Percentiles rank a stretch among this genome's conserved stretches.
Evolutionary conservation across 2,113 vertebrate species (phyloP).

Genomic region (Mandrillus leucophaeus): DNA sequence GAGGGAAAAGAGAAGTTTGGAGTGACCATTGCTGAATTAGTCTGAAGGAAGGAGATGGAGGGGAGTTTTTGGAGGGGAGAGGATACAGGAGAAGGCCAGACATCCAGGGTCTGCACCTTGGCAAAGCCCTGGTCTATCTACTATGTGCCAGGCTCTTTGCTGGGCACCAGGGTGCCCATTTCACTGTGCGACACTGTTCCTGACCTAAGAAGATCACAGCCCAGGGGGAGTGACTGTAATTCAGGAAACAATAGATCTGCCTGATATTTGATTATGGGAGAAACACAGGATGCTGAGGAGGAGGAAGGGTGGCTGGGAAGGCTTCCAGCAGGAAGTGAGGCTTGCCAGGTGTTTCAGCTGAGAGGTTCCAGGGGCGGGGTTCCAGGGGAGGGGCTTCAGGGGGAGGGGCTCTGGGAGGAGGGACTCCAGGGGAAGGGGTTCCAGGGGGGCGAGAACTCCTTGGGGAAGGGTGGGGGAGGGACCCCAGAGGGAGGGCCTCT

Average conservation of each 20-base stretch:
- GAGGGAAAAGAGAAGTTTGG: neutral
- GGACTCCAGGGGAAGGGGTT: neutral
- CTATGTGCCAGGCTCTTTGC: neutral
- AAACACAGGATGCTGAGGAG: neutral
- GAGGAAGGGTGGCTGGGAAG: too few species aligned
- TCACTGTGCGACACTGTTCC: neutral
- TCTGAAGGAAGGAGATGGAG: neutral
- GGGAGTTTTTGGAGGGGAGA: neutral
- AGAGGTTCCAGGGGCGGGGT: neutral
- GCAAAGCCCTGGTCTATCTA: neutral
- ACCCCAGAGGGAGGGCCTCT: neutral
- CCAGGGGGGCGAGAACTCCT: neutral
- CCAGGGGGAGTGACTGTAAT: neutral
- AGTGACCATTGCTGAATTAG: neutral
- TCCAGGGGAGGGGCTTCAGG: neutral
- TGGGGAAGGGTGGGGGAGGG: too few species aligned
- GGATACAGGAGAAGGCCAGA: neutral
- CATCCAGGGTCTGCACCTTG: neutral
- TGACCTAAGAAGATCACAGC: neutral
- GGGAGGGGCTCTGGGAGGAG: neutral
- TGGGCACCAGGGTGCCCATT: neutral
- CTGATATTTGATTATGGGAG: neutral
- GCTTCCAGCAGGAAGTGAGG: neutral
- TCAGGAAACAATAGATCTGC: neutral
- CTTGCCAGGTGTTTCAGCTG: too few species aligned